phyloP scores from a whole-genome alignment of 2,113 vertebrate species.

The Oceanodroma tethys region DNA sequence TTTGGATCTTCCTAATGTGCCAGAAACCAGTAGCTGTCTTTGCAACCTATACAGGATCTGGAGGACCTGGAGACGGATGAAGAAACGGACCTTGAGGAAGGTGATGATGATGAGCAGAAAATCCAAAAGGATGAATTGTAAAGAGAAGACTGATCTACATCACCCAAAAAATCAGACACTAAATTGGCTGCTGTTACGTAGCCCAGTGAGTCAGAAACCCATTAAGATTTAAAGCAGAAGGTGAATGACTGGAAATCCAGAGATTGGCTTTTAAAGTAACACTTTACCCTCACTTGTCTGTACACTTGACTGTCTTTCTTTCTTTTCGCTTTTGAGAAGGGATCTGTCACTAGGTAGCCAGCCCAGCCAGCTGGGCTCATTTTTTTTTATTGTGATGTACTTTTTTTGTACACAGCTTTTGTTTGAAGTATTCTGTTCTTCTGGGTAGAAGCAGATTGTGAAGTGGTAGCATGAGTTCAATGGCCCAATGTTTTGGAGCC shows the following conservation, averaged over 20 bases:
- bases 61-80: conserved; percentile 82
- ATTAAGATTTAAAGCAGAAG: conserved; percentile 51
- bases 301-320: conserved; percentile 6
- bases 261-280: conserved; percentile 62
- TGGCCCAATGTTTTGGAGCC: background rate
- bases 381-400: conserved; percentile 60
- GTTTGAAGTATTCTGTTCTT: conserved; percentile 35
- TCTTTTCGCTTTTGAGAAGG: conserved; percentile 54
- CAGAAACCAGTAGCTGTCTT: background rate
- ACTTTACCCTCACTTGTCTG: conserved; percentile 33
- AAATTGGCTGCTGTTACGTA: conserved; percentile 40
- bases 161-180: conserved; percentile 60
- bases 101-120: conserved; percentile 79
- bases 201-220: conserved; percentile 54
- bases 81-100: conserved; percentile 75
- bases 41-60: conserved; percentile 72
- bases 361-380: conserved; percentile 21
- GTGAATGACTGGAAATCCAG: conserved; percentile 59
- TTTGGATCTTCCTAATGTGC: background rate
- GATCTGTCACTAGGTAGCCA: conserved; percentile 52
- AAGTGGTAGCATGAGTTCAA: background rate
- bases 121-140: conserved; percentile 89
- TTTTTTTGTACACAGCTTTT: conserved; percentile 68
- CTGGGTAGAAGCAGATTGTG: conserved; percentile 42
- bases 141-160: conserved; percentile 21